Evolutionary conservation across 1,140 invertebrate species (phyloP), one percentile per base, ranked within the genome.

Genomic region (Samia ricini): DNA sequence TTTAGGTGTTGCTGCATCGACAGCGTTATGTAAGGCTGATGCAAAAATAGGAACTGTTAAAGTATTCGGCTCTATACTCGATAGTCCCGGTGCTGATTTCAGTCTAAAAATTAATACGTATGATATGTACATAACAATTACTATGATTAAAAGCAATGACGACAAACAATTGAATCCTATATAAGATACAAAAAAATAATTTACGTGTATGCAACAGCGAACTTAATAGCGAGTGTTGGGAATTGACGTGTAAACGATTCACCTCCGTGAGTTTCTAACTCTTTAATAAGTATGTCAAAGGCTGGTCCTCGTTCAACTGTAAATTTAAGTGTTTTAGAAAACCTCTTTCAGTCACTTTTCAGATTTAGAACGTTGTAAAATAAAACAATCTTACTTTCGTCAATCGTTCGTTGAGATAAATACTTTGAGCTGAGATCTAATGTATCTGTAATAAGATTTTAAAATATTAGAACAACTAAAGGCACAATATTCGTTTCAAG

Each of bases 341-440:
- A 29, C 4, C 6, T 29, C 6, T 29, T 57, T 23, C 48, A 26
- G 52, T 18, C n/a, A 4, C 4, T 10, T 42, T 42, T 42, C 4
- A 42, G 33, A 42, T 8, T 15, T 12, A 15, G n/a, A 42, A 29
- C 4, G 6, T 8, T 8, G 10, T 29, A 0, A 42, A 51, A 18
- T 22, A 48, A n/a, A 15, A n/a, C 29, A 10, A 48, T 77, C 76
- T 76, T 79, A 88, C 85, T 64, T 63, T 84, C 74, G 66, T 85
- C 77, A n/a, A 80, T 48, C 24, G 78, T 79, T 26, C 62, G 61
- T 51, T 88, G 77, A 2, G 85, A 85, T 4, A 88, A 66, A 65
- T 83, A 88, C 56, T 88, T 85, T 0, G 85, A 83, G 60, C 66
- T 71, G 1, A 75, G 18, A 50, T 84, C 77, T 58, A 85, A n/a